phyloP scores from a whole-genome alignment of 1,140 invertebrate genomes.

The Scaptomyza graminum region DNA sequence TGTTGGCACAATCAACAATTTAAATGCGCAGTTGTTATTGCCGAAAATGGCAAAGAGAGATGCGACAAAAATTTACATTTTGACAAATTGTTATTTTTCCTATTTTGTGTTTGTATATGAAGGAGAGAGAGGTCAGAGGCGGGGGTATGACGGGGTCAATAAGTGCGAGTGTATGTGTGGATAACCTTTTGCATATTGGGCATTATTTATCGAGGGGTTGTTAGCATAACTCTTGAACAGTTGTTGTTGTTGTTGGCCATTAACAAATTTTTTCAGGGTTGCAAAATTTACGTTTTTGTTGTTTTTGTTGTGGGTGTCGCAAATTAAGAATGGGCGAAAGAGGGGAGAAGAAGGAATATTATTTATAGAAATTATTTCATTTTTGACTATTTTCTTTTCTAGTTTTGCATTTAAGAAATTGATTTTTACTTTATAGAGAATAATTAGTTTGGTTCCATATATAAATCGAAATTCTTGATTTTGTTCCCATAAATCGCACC shows the following conservation, averaged over 20 bases:
- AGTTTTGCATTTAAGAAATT: too few species aligned
- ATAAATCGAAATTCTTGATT: too few species aligned
- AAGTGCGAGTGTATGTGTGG: conserved; percentile 34
- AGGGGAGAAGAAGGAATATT: too few species aligned
- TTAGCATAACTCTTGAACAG: conserved; percentile 12
- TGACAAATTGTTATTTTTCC: conserved; percentile 73
- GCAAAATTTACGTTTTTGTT: conserved; percentile 30
- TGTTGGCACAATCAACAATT: conserved; percentile 58
- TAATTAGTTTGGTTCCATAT: too few species aligned
- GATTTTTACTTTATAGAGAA: too few species aligned
- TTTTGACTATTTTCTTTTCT: conserved; percentile 16
- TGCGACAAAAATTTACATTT: conserved; percentile 71
- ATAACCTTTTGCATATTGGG: conserved; percentile 47
- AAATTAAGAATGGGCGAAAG: neutral
- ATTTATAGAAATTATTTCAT: neutral
- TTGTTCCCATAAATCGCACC: neutral
- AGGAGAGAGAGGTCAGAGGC: conserved; percentile 47
- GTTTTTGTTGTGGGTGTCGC: conserved; percentile 28
- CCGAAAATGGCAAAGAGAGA: conserved; percentile 17
- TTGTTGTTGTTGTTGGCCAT: conserved; percentile 16
- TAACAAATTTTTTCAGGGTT: conserved; percentile 30
- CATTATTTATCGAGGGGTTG: conserved; percentile 16
- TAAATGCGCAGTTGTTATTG: conserved; percentile 55
- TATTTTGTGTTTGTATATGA: conserved; percentile 12
- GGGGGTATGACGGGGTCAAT: conserved; percentile 59